Evolutionary conservation across 37 sponge, comb jelly and placozoan species (phyloP).

Genomic region (Theonella swinhoei): DNA sequence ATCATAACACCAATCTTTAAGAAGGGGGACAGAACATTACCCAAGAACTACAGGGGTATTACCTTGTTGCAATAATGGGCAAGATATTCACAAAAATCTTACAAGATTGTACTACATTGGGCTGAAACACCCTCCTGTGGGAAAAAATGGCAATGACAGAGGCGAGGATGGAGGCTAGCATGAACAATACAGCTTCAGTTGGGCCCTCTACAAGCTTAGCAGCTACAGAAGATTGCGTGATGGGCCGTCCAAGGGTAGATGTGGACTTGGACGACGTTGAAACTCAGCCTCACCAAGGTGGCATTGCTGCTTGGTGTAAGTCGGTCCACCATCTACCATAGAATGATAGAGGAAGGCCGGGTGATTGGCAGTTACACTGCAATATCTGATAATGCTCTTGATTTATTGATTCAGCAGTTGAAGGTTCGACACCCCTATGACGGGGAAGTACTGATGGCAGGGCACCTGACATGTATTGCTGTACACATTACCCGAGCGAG

Average conservation of each 20-base stretch:
- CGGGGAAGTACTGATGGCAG: slow-evolving; percentile 19
- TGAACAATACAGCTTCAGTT: neutral
- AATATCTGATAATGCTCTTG: neutral
- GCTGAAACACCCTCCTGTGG: too few species aligned
- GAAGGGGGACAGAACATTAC: too few species aligned
- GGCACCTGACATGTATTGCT: neutral
- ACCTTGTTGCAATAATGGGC: too few species aligned
- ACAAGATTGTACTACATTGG: too few species aligned
- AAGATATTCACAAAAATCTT: too few species aligned
- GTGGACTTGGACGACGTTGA: neutral
- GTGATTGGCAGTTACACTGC: too few species aligned
- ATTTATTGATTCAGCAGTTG: neutral
- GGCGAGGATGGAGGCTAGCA: too few species aligned
- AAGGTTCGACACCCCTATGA: slow-evolving; percentile 5
- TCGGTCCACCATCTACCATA: slow-evolving; percentile 4
- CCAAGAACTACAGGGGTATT: too few species aligned
- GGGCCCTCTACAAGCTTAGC: too few species aligned
- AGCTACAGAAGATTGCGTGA: neutral
- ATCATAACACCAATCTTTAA: too few species aligned
- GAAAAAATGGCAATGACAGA: too few species aligned
- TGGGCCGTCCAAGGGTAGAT: neutral
- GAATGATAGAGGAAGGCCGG: neutral
- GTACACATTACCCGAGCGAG: slow-evolving; percentile 27
- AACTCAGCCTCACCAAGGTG: neutral
- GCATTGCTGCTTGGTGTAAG: slow-evolving; percentile 5